phyloP scores from a whole-genome alignment of 2,888 invertebrate genomes.

The Diachrysia chrysitis region DNA sequence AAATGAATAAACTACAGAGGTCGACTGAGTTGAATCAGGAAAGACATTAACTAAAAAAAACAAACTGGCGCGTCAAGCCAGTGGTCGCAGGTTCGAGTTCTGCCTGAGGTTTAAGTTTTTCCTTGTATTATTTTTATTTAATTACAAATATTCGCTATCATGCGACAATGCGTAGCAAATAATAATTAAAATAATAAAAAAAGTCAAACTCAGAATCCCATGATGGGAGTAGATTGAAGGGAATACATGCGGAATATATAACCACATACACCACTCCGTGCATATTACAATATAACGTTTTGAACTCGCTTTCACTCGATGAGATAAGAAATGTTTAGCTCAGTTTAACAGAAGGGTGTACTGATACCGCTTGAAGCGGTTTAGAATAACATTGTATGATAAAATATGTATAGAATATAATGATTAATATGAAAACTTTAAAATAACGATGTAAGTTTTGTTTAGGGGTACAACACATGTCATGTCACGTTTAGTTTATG shows the following conservation, averaged over 20 bases:
- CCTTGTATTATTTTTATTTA: too few species aligned
- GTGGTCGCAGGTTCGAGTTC: too few species aligned
- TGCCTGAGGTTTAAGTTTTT: too few species aligned
- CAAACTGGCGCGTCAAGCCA: too few species aligned
- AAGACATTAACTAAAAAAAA: too few species aligned
- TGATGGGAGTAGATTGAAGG: too few species aligned
- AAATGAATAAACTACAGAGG: too few species aligned
- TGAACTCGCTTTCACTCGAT: not conserved
- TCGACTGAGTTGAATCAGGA: too few species aligned
- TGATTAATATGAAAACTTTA: slow-evolving; percentile 29
- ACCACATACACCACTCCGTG: not conserved
- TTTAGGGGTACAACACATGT: not conserved
- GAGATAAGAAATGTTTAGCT: slow-evolving; percentile 20
- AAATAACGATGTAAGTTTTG: not conserved
- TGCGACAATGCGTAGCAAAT: too few species aligned
- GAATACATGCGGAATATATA: not conserved
- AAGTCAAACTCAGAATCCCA: too few species aligned
- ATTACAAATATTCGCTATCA: too few species aligned
- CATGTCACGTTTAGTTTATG: not conserved
- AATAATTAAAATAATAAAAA: too few species aligned
- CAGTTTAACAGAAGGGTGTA: slow-evolving; percentile 6
- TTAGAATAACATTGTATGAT: slow-evolving; percentile 13
- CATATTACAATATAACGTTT: not conserved
- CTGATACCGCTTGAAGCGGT: slow-evolving; percentile 21
- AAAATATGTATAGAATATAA: slow-evolving; percentile 6